Conservation (phyloP, 2,888 invertebrate genomes). For the Eupithecia subumbrata region DNA sequence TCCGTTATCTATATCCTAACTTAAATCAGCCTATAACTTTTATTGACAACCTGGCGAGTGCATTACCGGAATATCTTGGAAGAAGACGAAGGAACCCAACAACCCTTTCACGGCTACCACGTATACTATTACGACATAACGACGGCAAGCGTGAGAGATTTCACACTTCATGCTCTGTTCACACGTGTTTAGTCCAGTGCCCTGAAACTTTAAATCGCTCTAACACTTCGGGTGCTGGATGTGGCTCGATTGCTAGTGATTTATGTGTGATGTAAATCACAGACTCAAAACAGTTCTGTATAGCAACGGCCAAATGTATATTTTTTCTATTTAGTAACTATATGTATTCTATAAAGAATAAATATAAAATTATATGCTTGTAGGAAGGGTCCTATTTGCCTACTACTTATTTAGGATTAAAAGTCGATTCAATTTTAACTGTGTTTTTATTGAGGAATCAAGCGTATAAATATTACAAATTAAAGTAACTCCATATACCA, state of each 20-base stretch:
- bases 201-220: background rate
- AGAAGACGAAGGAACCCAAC: constrained; percentile 17
- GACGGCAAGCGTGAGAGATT: constrained; percentile 37
- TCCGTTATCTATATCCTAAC: background rate
- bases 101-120: constrained; percentile 25
- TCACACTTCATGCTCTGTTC: constrained; percentile 21
- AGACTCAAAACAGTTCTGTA: background rate
- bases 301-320: background rate
- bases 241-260: background rate
- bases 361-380: too few relatives aligned
- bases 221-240: background rate
- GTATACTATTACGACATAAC: constrained; percentile 37
- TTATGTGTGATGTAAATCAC: background rate
- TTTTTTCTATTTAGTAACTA: background rate
- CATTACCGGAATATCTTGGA: constrained; percentile 26
- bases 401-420: too few relatives aligned
- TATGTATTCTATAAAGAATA: too few relatives aligned
- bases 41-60: background rate
- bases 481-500: too few relatives aligned
- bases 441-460: too few relatives aligned
- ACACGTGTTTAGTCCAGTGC: background rate
- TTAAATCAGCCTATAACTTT: background rate
- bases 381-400: too few relatives aligned
- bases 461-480: too few relatives aligned
- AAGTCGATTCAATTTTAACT: too few relatives aligned